phyloP scores from a whole-genome alignment of 2,797 vertebrate species.

The Salarias fasciatus region DNA sequence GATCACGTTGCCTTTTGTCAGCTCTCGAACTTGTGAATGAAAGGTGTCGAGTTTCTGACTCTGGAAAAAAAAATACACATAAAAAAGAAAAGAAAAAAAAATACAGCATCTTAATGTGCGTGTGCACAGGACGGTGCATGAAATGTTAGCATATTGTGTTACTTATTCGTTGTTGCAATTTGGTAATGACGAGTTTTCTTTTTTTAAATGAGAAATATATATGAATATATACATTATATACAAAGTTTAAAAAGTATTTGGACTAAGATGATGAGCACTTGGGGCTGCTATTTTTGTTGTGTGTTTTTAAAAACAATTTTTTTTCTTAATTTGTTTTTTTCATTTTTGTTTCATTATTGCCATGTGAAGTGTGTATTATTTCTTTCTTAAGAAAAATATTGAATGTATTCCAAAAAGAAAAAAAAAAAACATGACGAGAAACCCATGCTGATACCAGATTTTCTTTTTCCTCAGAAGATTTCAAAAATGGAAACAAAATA shows the following conservation, averaged over 20 bases:
- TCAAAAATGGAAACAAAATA: conserved; percentile 78
- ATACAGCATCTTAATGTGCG: conserved; percentile 84
- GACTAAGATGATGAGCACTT: conserved; percentile 87
- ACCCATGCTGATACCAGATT: conserved; percentile 79
- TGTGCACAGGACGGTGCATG: conserved; percentile 81
- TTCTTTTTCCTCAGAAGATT: conserved; percentile 81
- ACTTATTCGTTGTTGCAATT: conserved; percentile 85
- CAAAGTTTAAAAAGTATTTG: conserved; percentile 89
- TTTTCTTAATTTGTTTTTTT: conserved; percentile 69
- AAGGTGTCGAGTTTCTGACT: conserved; percentile 82
- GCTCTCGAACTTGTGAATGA: conserved; percentile 85
- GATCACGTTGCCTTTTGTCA: conserved; percentile 86
- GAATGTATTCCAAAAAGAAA: conserved; percentile 89
- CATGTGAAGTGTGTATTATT: conserved; percentile 85
- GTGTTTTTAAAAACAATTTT: conserved; percentile 62
- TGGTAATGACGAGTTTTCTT: conserved; percentile 80
- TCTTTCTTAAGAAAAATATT: conserved; percentile 85
- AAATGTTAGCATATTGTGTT: conserved; percentile 87
- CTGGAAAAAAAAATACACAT: conserved; percentile 47
- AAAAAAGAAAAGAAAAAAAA: conserved; percentile 57
- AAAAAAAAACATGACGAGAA: conserved; percentile 68
- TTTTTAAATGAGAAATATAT: conserved; percentile 82
- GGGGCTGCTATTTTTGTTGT: conserved; percentile 87
- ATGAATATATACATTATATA: conserved; percentile 86
- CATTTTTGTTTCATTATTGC: conserved; percentile 81